Evolutionary conservation across 2,113 vertebrate genomes (phyloP).

Genomic region (Peromyscus maniculatus): DNA sequence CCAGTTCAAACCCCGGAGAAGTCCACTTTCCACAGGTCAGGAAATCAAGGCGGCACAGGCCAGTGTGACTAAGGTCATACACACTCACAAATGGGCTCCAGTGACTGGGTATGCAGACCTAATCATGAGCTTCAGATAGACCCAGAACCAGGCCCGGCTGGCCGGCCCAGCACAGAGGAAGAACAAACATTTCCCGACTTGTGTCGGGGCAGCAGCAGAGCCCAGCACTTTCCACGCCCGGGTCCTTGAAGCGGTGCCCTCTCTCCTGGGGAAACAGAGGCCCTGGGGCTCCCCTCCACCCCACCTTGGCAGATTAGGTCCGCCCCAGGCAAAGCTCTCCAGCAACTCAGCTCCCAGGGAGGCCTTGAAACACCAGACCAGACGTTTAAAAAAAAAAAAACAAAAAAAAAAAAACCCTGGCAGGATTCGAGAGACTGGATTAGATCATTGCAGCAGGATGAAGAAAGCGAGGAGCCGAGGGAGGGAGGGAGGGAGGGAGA

Average conservation of each 20-base stretch:
- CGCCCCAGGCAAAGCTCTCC: constrained; percentile 16
- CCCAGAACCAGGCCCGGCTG: neutral
- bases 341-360: constrained; percentile 56
- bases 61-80: constrained; percentile 52
- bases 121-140: neutral
- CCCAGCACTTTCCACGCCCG: neutral
- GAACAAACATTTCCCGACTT: neutral
- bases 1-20: constrained; percentile 59
- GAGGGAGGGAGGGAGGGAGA: neutral
- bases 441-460: constrained; percentile 71
- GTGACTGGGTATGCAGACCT: neutral
- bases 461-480: constrained; percentile 60
- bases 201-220: neutral
- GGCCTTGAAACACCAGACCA: constrained; percentile 66
- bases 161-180: neutral
- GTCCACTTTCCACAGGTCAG: constrained; percentile 60
- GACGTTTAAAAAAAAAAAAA: constrained; percentile 43
- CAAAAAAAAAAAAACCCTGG: constrained; percentile 51
- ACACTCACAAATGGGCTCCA: neutral
- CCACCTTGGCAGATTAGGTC: neutral
- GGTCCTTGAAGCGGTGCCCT: neutral
- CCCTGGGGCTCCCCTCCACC: neutral
- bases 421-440: constrained; percentile 52
- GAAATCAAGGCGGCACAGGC: constrained; percentile 61
- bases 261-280: constrained; percentile 38